phyloP scores from a whole-genome alignment of 2,888 invertebrate species.

The Dione juno region DNA sequence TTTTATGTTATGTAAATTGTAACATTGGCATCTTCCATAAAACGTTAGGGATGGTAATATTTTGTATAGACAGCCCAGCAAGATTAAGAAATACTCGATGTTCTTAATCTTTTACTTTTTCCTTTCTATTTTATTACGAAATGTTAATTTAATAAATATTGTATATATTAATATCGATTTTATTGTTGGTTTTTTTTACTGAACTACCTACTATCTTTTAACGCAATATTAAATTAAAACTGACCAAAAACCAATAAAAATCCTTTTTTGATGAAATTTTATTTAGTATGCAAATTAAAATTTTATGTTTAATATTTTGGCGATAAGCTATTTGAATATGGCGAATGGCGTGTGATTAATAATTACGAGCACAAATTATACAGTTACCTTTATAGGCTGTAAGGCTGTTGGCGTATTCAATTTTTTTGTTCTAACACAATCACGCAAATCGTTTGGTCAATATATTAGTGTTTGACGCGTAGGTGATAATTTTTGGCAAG shows the following conservation, averaged over 20 bases:
- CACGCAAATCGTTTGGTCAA: not conserved
- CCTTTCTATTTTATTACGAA: not conserved
- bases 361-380: not conserved
- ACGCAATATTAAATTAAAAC: not conserved
- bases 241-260: not conserved
- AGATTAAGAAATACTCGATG: too few species aligned
- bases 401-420: not conserved
- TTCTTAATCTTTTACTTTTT: not conserved
- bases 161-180: not conserved
- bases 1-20: too few species aligned
- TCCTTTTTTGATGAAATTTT: not conserved
- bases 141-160: not conserved
- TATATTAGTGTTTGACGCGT: not conserved
- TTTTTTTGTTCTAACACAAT: not conserved
- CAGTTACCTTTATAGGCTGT: not conserved
- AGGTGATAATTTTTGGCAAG: slow-evolving; percentile 11
- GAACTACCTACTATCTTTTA: not conserved
- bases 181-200: too few species aligned
- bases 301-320: too few species aligned
- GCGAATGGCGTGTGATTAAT: not conserved
- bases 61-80: too few species aligned
- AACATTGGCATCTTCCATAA: too few species aligned
- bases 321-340: not conserved
- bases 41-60: too few species aligned
- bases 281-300: not conserved